Base-by-base conservation (phyloP, 2,797 vertebrate species). In the Pseudopleuronectes americanus region DNA sequence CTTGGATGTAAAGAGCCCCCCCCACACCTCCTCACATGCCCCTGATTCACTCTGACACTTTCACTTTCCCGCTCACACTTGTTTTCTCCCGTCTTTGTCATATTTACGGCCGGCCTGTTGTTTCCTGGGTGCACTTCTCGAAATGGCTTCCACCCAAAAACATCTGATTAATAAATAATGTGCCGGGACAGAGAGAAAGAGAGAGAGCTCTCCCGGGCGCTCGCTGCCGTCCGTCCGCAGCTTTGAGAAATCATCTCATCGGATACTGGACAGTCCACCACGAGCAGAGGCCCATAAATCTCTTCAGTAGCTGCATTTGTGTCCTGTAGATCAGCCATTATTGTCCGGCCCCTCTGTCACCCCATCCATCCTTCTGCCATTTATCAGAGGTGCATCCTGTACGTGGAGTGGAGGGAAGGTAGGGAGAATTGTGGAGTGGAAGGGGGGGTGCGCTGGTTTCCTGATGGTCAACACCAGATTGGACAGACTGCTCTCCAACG, bases 301-400 rank as follows among this genome's bases (percentile, higher is more conserved):
- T 96, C 94, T 90, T 80, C 89, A 94, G 94, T 96, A 96, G 96
- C 95, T 95, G 95, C 93, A 95, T 96, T 96, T 95, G 94, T 95
- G 96, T 97, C 96, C 96, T 96, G 95, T 98, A 97, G 96, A 97
- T 98, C 97, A 97, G 95, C 94, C 95, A 94, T 97, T 97, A 97
- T 97, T 96, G 96, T 97, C 95, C 94, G 90, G 96, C 94, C 94
- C 94, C 95, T 94, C 96, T 97, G 96, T 96, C 97, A 96, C 96
- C 95, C 95, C 96, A 97, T 98, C 95, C 96, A 96, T 97, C 96
- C 94, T 96, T 95, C 93, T 92, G 91, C 94, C 96, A 97, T 99
- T 96, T 96, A 96, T 98, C 96, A 98, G 93, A 96, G 96, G 93
- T 93, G 91, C 93, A 92, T 95, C 91, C 89, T 93, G 94, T 94